Conservation (phyloP, 1,140 invertebrate species). For the Trachelipus rathkii region DNA sequence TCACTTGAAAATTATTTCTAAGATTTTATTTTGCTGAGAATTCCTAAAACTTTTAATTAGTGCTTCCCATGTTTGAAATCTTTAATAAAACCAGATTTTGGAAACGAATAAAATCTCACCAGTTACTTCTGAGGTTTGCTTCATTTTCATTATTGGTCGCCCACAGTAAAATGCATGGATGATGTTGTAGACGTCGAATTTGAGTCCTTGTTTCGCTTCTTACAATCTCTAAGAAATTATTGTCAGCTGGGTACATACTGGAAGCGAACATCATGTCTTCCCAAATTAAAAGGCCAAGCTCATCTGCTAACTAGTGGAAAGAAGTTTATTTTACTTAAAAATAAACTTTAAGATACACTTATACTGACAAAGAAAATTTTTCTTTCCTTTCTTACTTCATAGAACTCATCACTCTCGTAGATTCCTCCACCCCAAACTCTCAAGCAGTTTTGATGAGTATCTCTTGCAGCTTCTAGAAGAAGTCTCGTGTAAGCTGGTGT, state of each 20-base stretch:
- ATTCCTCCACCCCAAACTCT: slow-evolving; percentile 96
- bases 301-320: slow-evolving; percentile 59
- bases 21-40: too few relatives aligned
- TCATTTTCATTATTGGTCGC: slow-evolving; percentile 98
- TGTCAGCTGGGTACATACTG: slow-evolving; percentile 79
- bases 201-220: slow-evolving; percentile 75
- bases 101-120: slow-evolving; percentile 54
- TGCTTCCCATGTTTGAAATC: too few relatives aligned
- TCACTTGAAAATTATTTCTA: too few relatives aligned
- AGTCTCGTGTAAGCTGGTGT: slow-evolving; percentile 53
- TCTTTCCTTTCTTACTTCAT: slow-evolving; percentile 57
- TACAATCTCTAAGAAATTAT: slow-evolving; percentile 69
- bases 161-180: slow-evolving; percentile 82
- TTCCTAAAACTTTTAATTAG: too few relatives aligned
- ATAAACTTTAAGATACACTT: too few relatives aligned
- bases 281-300: slow-evolving; percentile 78
- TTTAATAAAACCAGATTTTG: too few relatives aligned
- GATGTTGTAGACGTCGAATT: slow-evolving; percentile 74
- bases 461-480: slow-evolving; percentile 67
- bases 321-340: too few relatives aligned
- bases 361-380: too few relatives aligned
- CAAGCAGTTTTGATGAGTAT: slow-evolving; percentile 87
- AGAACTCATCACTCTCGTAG: slow-evolving; percentile 90
- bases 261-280: slow-evolving; percentile 87
- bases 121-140: slow-evolving; percentile 74